Percentiles rank a stretch among this genome's conserved stretches.
These are phyloP conservation scores for Melanaphis sacchari DNA, from an alignment of 1,140 invertebrate genomes.

Conservation along the genomic window DNA sequence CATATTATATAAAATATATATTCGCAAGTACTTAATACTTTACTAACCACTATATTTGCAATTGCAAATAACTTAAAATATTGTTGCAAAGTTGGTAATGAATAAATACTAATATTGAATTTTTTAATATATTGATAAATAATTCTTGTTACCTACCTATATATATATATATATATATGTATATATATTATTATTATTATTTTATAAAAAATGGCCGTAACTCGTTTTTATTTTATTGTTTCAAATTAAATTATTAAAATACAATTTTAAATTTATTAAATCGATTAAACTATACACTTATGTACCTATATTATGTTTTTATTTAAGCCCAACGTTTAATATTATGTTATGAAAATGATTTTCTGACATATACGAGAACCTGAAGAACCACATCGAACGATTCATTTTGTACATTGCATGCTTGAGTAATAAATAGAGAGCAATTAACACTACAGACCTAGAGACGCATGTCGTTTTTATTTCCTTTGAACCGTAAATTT, in stretches of 20 bases:
- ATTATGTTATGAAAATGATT: not conserved
- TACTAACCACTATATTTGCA: not conserved
- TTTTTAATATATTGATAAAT: not conserved
- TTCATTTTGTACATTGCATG: not conserved
- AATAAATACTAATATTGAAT: too few species aligned
- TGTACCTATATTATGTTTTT: not conserved
- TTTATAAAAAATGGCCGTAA: not conserved
- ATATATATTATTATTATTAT: not conserved
- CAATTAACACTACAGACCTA: not conserved
- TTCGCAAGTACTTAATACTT: not conserved
- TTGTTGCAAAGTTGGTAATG: not conserved
- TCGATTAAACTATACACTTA: not conserved
- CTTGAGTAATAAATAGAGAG: not conserved
- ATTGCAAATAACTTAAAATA: not conserved
- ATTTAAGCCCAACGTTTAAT: not conserved
- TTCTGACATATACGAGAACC: not conserved
- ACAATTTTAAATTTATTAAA: not conserved
- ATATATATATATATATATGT: too few species aligned
- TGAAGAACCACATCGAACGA: not conserved
- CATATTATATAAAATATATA: not conserved
- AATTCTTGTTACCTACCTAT: not conserved
- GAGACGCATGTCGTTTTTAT: not conserved
- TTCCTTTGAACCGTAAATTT: not conserved
- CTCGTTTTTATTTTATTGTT: not conserved
- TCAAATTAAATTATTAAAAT: not conserved